phyloP scores from a whole-genome alignment of 2,888 invertebrate genomes.

The Diaperis boleti region DNA sequence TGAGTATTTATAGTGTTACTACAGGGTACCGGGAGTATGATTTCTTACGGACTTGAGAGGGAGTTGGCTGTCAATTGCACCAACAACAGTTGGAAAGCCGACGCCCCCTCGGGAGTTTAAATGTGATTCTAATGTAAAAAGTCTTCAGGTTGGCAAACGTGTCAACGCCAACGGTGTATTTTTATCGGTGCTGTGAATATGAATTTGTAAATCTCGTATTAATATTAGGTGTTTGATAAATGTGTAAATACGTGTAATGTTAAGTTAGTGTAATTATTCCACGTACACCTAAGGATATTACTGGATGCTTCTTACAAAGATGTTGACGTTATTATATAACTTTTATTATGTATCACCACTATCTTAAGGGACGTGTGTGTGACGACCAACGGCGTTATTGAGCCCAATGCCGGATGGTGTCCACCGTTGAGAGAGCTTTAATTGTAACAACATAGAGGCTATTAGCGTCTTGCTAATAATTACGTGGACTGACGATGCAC shows the following conservation, averaged over 20 bases:
- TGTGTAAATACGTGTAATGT: constrained; percentile 37
- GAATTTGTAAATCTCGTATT: constrained; percentile 39
- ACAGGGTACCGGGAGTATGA: constrained; percentile 38
- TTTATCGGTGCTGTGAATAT: constrained; percentile 46
- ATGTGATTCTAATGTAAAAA: constrained; percentile 35
- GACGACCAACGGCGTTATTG: constrained; percentile 47
- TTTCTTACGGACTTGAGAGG: no score
- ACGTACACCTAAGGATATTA: constrained; percentile 20
- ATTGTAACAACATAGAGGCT: constrained; percentile 51
- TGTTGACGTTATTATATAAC: not conserved
- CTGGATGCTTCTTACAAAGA: constrained; percentile 8
- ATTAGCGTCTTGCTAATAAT: constrained; percentile 36
- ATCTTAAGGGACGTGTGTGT: constrained; percentile 23
- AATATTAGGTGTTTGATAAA: constrained; percentile 31
- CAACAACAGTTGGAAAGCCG: no score
- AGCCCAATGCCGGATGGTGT: constrained; percentile 54
- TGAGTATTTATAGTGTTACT: constrained; percentile 39
- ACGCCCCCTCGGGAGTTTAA: constrained; percentile 15
- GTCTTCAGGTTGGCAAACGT: constrained; percentile 36
- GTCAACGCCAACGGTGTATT: constrained; percentile 31
- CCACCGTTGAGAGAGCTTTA: constrained; percentile 56
- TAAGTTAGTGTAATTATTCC: constrained; percentile 29
- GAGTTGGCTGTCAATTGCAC: no score
- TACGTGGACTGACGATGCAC: constrained; percentile 6
- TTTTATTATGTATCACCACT: constrained; percentile 2